These are phyloP conservation scores for Pachycephus smyrnensis DNA, from an alignment of 2,888 invertebrate species.

Conservation along the genomic window DNA sequence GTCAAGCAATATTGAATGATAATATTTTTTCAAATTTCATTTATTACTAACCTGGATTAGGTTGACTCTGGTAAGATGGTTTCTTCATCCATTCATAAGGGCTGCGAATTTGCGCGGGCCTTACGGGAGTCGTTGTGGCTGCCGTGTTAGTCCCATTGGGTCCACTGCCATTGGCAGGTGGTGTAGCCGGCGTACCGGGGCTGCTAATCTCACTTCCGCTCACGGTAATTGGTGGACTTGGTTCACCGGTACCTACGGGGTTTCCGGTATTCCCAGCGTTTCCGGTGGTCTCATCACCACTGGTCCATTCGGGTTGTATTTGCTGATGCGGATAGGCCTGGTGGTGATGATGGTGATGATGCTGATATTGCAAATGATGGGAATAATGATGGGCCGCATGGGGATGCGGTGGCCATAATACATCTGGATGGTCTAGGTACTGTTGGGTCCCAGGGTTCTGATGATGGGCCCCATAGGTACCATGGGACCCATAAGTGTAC, in stretches of 20 bases:
- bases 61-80: conserved; percentile 85
- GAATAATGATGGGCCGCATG: conserved; percentile 67
- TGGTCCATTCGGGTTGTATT: conserved; percentile 48
- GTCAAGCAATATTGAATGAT: background rate
- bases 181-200: conserved; percentile 67
- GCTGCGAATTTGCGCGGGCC: conserved; percentile 81
- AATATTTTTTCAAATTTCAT: background rate
- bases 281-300: conserved; percentile 41
- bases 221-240: conserved; percentile 73
- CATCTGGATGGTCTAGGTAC: conserved; percentile 63
- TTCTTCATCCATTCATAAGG: conserved; percentile 96
- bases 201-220: conserved; percentile 74
- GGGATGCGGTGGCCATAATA: conserved; percentile 67
- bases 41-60: conserved; percentile 80
- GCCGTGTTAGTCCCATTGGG: conserved; percentile 41
- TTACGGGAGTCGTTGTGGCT: conserved; percentile 65
- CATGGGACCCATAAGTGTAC: conserved; percentile 29
- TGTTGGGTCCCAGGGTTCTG: conserved; percentile 68
- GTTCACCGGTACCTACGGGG: conserved; percentile 47
- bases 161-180: conserved; percentile 59
- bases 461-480: conserved; percentile 52
- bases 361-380: conserved; percentile 63
- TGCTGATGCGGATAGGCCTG: conserved; percentile 51
- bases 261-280: conserved; percentile 35
- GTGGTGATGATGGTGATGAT: conserved; percentile 61